phyloP scores from a whole-genome alignment of 2,888 invertebrate species.

The Macrosiphum euphorbiae region DNA sequence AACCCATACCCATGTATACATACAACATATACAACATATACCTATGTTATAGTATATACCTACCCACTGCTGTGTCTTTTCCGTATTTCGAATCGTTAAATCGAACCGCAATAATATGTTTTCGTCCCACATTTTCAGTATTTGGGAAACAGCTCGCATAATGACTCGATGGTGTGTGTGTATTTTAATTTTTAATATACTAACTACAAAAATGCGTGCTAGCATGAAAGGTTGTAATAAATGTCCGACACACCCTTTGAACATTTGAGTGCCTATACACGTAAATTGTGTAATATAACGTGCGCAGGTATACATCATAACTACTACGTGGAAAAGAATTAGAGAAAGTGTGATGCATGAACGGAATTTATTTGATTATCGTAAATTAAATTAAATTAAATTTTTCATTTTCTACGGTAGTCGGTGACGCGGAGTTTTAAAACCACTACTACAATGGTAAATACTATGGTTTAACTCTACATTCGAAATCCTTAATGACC shows the following conservation, averaged over 20 bases:
- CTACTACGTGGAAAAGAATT: neutral
- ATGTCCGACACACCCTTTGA: conserved; percentile 20
- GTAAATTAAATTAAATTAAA: neutral
- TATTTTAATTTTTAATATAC: neutral
- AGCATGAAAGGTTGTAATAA: neutral
- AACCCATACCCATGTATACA: no score
- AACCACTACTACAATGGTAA: neutral
- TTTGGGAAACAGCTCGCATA: neutral
- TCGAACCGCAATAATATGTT: neutral
- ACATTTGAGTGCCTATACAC: neutral
- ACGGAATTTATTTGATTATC: neutral
- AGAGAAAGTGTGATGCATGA: neutral
- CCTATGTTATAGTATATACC: no score
- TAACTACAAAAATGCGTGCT: conserved; percentile 9
- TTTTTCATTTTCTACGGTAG: neutral
- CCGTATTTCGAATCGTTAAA: neutral
- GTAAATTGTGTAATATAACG: neutral
- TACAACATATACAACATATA: no score
- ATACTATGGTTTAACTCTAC: neutral
- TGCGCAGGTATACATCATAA: neutral
- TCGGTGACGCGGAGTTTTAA: neutral
- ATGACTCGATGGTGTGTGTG: neutral
- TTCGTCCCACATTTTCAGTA: neutral
- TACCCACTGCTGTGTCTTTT: neutral
- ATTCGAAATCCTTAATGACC: neutral